Conservation (phyloP, 2,113 vertebrate genomes). For the Emberiza fucata region DNA sequence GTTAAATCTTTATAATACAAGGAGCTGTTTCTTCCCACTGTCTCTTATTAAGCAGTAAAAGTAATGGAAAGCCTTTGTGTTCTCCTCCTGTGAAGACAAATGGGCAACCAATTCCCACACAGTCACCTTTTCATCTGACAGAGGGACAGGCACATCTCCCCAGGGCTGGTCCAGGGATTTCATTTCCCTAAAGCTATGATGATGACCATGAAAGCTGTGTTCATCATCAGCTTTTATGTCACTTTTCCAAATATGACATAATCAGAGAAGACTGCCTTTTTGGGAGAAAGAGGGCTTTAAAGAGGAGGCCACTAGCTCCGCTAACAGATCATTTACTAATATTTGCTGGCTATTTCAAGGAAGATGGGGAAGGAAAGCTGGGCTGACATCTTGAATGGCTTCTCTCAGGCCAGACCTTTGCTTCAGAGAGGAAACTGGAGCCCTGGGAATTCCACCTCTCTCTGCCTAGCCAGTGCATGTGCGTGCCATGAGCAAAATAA, state of each 20-base stretch:
- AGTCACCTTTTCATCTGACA: neutral
- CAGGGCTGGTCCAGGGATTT: neutral
- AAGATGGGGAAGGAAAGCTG: neutral
- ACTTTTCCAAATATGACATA: neutral
- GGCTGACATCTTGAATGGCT: neutral
- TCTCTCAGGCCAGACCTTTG: neutral
- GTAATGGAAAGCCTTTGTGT: neutral
- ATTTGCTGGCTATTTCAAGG: neutral
- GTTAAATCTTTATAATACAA: neutral
- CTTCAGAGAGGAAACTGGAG: neutral
- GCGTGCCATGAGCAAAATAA: neutral
- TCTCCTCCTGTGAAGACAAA: neutral
- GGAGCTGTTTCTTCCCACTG: neutral
- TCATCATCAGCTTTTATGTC: neutral
- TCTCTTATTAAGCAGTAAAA: neutral
- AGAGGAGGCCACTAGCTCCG: neutral
- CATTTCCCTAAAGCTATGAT: neutral
- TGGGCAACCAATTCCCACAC: neutral
- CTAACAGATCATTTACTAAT: neutral
- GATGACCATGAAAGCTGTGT: neutral
- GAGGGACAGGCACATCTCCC: neutral
- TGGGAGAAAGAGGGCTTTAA: neutral
- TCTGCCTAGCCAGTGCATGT: neutral
- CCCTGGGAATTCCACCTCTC: fast-evolving
- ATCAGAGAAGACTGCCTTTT: neutral